Evolutionary conservation across 1,140 invertebrate species (phyloP).

Genomic region (Aphidius gifuensis): DNA sequence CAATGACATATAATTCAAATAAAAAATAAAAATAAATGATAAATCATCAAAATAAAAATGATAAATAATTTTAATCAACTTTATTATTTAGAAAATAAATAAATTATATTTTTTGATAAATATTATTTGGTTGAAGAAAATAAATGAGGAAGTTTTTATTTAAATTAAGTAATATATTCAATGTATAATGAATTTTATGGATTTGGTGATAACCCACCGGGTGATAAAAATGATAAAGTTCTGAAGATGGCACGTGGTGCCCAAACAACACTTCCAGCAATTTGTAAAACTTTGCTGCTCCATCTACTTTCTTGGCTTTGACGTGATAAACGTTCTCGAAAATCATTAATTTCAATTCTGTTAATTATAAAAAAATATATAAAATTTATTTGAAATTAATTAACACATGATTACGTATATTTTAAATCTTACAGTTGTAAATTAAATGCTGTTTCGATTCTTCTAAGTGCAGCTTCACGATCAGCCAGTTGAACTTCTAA

Average conservation of each 20-base stretch:
- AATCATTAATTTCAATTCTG: conserved; percentile 40
- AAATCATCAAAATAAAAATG: too few relatives aligned
- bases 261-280: conserved; percentile 45
- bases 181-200: not conserved
- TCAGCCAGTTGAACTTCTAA: conserved; percentile 38
- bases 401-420: not conserved
- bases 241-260: conserved; percentile 32
- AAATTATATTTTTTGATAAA: too few relatives aligned
- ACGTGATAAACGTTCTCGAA: conserved; percentile 35
- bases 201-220: conserved; percentile 18
- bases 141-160: too few relatives aligned
- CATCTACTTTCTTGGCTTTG: conserved; percentile 41
- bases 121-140: too few relatives aligned
- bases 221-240: conserved; percentile 39
- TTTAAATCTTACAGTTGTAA: conserved; percentile 36
- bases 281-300: conserved; percentile 45
- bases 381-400: not conserved
- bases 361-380: not conserved
- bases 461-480: conserved; percentile 34
- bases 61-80: too few relatives aligned
- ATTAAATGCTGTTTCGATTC: conserved; percentile 37
- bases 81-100: too few relatives aligned
- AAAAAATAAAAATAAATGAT: too few relatives aligned
- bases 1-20: too few relatives aligned
- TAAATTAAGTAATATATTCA: too few relatives aligned